Percentiles rank a stretch among this genome's conserved stretches.
phyloP scores from a whole-genome alignment of 2,888 invertebrate species.

The Metacarcinus magister region DNA sequence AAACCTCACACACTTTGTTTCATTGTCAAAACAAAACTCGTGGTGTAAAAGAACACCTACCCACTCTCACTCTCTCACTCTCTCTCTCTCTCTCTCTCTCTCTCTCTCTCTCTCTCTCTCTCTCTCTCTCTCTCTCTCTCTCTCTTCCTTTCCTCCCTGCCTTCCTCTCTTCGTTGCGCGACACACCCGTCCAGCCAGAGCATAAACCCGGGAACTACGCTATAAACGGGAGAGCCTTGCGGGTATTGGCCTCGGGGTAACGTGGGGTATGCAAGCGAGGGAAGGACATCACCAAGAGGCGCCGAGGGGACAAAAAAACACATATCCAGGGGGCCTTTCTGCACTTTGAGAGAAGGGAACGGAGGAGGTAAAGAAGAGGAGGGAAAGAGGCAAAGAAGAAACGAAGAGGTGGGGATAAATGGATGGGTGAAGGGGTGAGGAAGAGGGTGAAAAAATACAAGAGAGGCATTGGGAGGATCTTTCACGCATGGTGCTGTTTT shows the following conservation, averaged over 20 bases:
- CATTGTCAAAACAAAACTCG: not conserved
- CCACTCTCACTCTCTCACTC: not conserved
- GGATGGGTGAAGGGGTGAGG: not conserved
- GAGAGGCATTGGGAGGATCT: not conserved
- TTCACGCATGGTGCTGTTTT: not conserved
- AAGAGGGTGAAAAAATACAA: not conserved
- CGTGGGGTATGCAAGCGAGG: not conserved
- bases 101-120: constrained; percentile 2
- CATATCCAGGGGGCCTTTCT: not conserved
- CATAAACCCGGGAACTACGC: not conserved
- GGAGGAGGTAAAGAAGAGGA: not conserved
- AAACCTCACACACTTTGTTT: not conserved
- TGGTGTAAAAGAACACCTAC: not conserved
- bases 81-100: constrained; percentile 2
- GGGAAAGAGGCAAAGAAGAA: not conserved
- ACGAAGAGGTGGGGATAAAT: not conserved
- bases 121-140: constrained; percentile 2
- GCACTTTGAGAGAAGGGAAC: not conserved
- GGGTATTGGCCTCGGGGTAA: not conserved
- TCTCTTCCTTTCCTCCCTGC: not conserved
- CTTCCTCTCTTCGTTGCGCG: too few species aligned
- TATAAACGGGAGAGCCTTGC: not conserved
- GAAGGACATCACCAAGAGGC: not conserved
- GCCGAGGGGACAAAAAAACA: not conserved
- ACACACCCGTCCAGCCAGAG: not conserved